Base-by-base conservation (phyloP, 1,140 invertebrate genomes). In the Pinna nobilis region DNA sequence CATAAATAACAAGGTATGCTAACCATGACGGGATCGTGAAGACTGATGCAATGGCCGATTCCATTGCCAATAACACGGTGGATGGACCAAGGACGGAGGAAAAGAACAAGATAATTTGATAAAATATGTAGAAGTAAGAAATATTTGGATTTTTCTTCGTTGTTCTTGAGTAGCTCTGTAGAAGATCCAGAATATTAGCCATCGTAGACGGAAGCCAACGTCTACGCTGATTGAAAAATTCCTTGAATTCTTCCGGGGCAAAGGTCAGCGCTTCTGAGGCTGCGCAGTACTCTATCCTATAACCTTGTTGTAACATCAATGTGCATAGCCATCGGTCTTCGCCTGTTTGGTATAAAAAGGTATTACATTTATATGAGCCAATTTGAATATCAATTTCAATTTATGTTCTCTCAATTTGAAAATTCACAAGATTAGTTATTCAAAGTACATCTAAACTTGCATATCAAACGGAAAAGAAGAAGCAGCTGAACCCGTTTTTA, bases 51-150 rank as follows among this genome's bases (percentile, higher is more conserved):
- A 95, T 94, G 30, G 95, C 94, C 70, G 96, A 95, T 86, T 97
- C 95, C 92, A 97, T 95, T 94, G 97, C 97, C 91, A 97, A 94
- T 87, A 97, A 95, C 90, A 97, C 96, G 49, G 95, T 97, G 32
- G 92, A 92, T 1, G 92, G 92, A 35, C 92, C 92, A 0, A 93
- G 78, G 63, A 93, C 88, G 0, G 91, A 91, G 1, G 92, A 91
- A 11, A 89, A 77, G 80, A 93, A 88, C 69, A 92, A 71, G 69
- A 91, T 78, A 0, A 82, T 77, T 72, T 89, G 86, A 63, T 87
- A 88, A 20, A 88, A 63, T 55, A 92, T 92, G 74, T 92, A 93
- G 32, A 91, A 90, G n/a, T 90, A 87, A 1, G 91, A 92, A 65
- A 93, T 92, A 76, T 92, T 91, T 50, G 91, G 89, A 79, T 93